Percentiles rank a stretch among this genome's conserved stretches.
Evolutionary conservation across 2,797 vertebrate genomes (phyloP).

Genomic region (Lagocephalus sceleratus): DNA sequence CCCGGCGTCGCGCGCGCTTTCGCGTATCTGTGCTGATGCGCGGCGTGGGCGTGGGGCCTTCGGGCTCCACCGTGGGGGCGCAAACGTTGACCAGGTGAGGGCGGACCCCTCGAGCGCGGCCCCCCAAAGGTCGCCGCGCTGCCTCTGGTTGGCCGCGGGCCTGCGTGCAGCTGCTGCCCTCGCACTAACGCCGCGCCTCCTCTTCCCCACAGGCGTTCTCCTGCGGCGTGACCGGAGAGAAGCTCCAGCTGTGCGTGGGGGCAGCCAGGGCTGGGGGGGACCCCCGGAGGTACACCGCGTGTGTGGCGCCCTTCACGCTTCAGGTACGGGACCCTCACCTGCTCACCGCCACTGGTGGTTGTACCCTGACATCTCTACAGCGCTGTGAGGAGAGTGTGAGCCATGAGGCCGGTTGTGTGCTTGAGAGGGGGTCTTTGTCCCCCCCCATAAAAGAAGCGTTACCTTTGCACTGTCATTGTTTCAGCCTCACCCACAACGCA

Average conservation of each 20-base stretch:
- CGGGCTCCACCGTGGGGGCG: no score
- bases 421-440: conserved; percentile 38
- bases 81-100: no score
- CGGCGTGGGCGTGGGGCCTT: no score
- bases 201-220: conserved; percentile 74
- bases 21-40: no score
- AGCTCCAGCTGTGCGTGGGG: conserved; percentile 78
- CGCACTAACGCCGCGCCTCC: conserved; percentile 11
- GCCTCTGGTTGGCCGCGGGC: no score
- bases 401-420: conserved; percentile 61
- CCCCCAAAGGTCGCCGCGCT: no score
- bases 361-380: no score
- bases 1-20: no score
- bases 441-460: conserved; percentile 45
- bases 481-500: conserved; percentile 60
- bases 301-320: conserved; percentile 81
- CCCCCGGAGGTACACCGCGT: conserved; percentile 74
- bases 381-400: no score
- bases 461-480: conserved; percentile 37
- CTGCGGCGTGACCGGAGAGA: conserved; percentile 83
- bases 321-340: conserved; percentile 78
- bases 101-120: no score
- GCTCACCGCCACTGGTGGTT: background rate
- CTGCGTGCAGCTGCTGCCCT: conserved; percentile 3
- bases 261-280: conserved; percentile 26